Conservation (phyloP, 2,113 vertebrate genomes). For the Paradisaea rubra region DNA sequence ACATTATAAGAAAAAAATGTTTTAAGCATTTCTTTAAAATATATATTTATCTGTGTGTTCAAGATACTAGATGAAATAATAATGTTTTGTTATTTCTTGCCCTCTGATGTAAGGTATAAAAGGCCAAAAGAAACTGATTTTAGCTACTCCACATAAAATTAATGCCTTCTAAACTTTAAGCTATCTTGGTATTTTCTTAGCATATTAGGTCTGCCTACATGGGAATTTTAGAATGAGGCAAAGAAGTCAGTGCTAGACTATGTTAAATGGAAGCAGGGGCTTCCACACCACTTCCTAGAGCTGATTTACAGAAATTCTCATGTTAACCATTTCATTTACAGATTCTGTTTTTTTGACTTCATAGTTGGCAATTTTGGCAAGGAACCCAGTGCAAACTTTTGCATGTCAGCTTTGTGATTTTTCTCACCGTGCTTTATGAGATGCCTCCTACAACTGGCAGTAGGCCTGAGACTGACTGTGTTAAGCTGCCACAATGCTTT, state of each 20-base stretch:
- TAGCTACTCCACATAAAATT: neutral
- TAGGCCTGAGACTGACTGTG: neutral
- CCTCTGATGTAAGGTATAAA: neutral
- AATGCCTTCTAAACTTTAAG: neutral
- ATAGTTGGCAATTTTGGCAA: neutral
- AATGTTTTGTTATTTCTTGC: neutral
- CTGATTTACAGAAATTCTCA: neutral
- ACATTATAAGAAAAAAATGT: neutral
- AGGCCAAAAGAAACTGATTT: neutral
- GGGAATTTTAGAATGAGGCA: neutral
- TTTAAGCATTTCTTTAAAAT: neutral
- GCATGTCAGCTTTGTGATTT: neutral
- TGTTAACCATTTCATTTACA: conserved; percentile 10
- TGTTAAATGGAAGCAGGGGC: neutral
- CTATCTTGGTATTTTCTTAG: neutral
- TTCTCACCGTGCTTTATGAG: neutral
- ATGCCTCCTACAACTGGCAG: conserved; percentile 1
- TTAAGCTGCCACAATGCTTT: neutral
- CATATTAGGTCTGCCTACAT: neutral
- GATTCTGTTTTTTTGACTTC: neutral
- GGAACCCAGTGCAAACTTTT: neutral
- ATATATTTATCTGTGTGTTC: neutral
- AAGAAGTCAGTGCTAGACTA: neutral
- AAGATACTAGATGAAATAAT: neutral
- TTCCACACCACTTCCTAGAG: neutral